A percentile compares a stretch with the other conserved stretches of the same genome.
Conservation (phyloP, 2,888 invertebrate genomes). For the Hydraecia micacea region DNA sequence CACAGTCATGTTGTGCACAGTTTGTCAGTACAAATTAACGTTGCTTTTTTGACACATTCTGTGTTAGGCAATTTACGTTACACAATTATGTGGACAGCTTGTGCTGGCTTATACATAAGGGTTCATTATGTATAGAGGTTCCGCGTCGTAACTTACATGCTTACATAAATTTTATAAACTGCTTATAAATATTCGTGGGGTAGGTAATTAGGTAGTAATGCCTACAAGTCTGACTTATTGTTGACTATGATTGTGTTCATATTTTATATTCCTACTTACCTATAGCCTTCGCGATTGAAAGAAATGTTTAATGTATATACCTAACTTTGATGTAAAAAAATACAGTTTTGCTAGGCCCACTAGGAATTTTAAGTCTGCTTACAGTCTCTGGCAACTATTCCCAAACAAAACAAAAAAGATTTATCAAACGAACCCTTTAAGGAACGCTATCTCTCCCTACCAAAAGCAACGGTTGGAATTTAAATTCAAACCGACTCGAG, state of each 20-base stretch:
- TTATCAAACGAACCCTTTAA: conserved; percentile 55
- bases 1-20: conserved; percentile 79
- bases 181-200: conserved; percentile 36
- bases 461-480: conserved; percentile 65
- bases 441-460: conserved; percentile 58
- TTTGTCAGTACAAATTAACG: conserved; percentile 81
- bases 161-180: conserved; percentile 19
- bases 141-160: conserved; percentile 47
- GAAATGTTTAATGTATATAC: background rate
- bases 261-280: too few relatives aligned
- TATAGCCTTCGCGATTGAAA: conserved; percentile 8
- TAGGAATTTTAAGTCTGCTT: conserved; percentile 5
- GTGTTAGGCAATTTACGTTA: conserved; percentile 78
- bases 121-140: conserved; percentile 60
- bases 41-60: conserved; percentile 77
- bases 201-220: conserved; percentile 27
- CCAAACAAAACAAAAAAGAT: conserved; percentile 48
- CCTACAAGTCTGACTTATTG: conserved; percentile 12
- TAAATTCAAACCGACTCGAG: conserved; percentile 61
- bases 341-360: background rate
- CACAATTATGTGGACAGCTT: conserved; percentile 64
- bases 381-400: conserved; percentile 4
- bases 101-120: conserved; percentile 50
- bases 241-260: conserved; percentile 3
- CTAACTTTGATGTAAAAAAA: background rate